Evolutionary conservation across 2,888 invertebrate species (phyloP).

Genomic region (Dasypolia templi): DNA sequence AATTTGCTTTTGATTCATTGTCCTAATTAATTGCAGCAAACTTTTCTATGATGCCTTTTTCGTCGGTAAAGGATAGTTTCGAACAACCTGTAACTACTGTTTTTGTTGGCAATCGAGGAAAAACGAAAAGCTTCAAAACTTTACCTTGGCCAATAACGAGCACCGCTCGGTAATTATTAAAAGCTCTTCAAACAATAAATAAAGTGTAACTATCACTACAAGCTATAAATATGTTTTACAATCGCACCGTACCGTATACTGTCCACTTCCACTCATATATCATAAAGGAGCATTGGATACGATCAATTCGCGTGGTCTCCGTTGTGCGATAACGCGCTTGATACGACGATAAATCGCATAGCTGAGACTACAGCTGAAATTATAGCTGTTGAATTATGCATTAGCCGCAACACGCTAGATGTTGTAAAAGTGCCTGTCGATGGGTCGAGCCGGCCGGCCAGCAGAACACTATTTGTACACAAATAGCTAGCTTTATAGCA

Average conservation of each 20-base stretch:
- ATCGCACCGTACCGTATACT: conserved; percentile 32
- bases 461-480: conserved; percentile 67
- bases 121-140: conserved; percentile 16
- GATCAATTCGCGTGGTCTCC: conserved; percentile 69
- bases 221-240: conserved; percentile 57
- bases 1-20: conserved; percentile 74
- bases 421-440: conserved; percentile 82
- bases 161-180: conserved; percentile 16
- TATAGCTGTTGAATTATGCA: conserved; percentile 89
- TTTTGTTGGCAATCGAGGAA: conserved; percentile 5
- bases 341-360: conserved; percentile 83
- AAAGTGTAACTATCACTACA: conserved; percentile 43
- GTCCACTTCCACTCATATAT: conserved; percentile 58
- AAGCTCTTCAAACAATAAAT: conserved; percentile 34
- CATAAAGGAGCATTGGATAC: conserved; percentile 64
- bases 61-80: conserved; percentile 5
- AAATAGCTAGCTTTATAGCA: conserved; percentile 60
- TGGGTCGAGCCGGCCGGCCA: conserved; percentile 60
- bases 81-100: conserved; percentile 11
- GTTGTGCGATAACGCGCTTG: conserved; percentile 76
- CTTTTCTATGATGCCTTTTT: conserved; percentile 35
- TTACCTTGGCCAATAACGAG: conserved; percentile 16
- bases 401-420: conserved; percentile 78
- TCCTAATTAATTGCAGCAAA: conserved; percentile 64
- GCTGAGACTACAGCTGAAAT: conserved; percentile 84